phyloP scores from a whole-genome alignment of 2,888 invertebrate genomes.

The Hirudinaria manillensis region DNA sequence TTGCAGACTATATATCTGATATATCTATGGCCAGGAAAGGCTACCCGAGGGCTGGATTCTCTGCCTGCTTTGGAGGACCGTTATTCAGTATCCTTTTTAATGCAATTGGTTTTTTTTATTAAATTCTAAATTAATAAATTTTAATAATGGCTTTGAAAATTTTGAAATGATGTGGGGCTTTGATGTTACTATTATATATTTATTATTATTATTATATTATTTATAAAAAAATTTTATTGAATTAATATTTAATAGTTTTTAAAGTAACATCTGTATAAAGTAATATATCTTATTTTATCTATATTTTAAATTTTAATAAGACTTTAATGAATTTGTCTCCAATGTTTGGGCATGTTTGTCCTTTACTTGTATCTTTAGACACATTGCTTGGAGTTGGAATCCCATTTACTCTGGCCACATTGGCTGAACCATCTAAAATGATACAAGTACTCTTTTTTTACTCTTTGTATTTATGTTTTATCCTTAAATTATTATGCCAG shows the following conservation, averaged over 20 bases:
- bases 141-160: neutral
- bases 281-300: too few relatives aligned
- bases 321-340: too few relatives aligned
- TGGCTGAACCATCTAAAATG: neutral
- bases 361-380: slow-evolving; percentile 40
- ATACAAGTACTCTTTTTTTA: neutral
- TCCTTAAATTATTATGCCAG: neutral
- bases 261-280: too few relatives aligned
- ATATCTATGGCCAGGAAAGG: slow-evolving; percentile 62
- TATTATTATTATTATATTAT: too few relatives aligned
- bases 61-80: slow-evolving; percentile 67
- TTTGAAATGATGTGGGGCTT: neutral
- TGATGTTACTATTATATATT: neutral
- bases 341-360: too few relatives aligned
- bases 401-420: slow-evolving; percentile 48
- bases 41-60: slow-evolving; percentile 64
- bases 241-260: too few relatives aligned
- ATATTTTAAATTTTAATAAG: too few relatives aligned
- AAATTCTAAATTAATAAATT: neutral
- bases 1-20: slow-evolving; percentile 61
- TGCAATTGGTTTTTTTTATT: slow-evolving; percentile 42
- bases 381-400: slow-evolving; percentile 52
- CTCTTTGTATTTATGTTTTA: neutral
- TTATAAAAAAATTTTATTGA: too few relatives aligned
- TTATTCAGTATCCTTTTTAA: slow-evolving; percentile 59